Evolutionary conservation across 2,797 vertebrate genomes (phyloP).

Genomic region (Basileuterus tristriatus): DNA sequence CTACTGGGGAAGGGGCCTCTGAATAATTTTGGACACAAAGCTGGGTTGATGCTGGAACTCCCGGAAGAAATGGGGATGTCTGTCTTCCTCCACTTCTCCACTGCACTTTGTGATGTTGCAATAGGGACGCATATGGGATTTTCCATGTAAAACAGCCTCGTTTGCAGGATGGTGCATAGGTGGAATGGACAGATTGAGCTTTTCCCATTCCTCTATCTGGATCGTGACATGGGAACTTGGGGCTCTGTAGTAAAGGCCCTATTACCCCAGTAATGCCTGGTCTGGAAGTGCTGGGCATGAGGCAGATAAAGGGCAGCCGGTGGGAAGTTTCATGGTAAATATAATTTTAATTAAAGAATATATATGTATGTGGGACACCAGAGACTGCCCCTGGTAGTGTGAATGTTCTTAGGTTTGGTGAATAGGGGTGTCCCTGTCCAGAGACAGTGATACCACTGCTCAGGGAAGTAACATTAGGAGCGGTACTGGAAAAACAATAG

Average conservation of each 20-base stretch:
- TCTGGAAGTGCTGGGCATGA: not conserved
- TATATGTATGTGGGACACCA: not conserved
- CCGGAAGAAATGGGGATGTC: too few species aligned
- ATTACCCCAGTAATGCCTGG: not conserved
- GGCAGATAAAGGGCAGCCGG: accelerated
- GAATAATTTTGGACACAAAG: too few species aligned
- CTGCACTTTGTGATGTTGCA: accelerated
- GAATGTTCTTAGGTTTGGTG: not conserved
- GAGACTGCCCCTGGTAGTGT: not conserved
- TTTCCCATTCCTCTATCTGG: not conserved
- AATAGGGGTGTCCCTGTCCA: not conserved
- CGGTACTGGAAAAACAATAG: not conserved
- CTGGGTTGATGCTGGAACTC: too few species aligned
- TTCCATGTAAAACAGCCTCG: not conserved
- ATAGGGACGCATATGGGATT: not conserved
- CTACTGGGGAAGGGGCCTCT: too few species aligned
- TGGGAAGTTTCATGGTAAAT: not conserved
- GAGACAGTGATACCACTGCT: not conserved
- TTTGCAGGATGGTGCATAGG: not conserved
- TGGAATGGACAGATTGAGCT: not conserved
- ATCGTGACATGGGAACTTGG: accelerated
- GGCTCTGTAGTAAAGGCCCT: not conserved
- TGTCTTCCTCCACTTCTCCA: not conserved
- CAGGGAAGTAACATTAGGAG: not conserved
- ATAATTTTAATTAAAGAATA: not conserved